Evolutionary conservation across 2,113 vertebrate genomes (phyloP).

Genomic region (Poecilia latipinna): DNA sequence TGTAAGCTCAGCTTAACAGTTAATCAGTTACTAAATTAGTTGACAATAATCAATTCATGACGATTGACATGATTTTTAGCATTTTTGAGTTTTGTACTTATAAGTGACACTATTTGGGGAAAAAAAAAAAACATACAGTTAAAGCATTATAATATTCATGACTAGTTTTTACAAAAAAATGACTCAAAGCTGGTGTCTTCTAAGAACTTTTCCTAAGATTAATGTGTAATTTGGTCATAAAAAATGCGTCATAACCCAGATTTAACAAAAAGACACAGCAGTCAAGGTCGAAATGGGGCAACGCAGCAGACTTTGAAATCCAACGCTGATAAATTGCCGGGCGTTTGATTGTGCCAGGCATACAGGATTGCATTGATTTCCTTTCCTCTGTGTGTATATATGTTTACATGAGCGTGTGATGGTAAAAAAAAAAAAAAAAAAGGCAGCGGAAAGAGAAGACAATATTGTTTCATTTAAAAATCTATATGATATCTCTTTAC

Average conservation of each 20-base stretch:
- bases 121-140: too few species aligned
- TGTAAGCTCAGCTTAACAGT: too few species aligned
- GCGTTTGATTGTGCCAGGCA: slow-evolving; percentile 70
- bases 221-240: background rate
- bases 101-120: too few species aligned
- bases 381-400: slow-evolving; percentile 44
- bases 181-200: background rate
- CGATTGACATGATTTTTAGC: too few species aligned
- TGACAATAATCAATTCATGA: too few species aligned
- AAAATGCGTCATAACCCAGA: background rate
- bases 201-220: background rate
- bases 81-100: background rate
- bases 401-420: slow-evolving; percentile 53
- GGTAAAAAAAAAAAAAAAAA: slow-evolving; percentile 43
- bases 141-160: background rate
- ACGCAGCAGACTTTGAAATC: slow-evolving; percentile 68
- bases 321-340: slow-evolving; percentile 71
- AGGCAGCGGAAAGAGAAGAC: slow-evolving; percentile 53
- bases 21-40: too few species aligned
- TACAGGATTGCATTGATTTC: slow-evolving; percentile 74
- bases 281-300: slow-evolving; percentile 56
- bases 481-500: slow-evolving; percentile 77
- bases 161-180: background rate
- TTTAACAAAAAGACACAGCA: slow-evolving; percentile 32
- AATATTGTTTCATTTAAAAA: slow-evolving; percentile 79